Evolutionary conservation across 30 jellyfish, hydroid and myxozoan genomes (phyloP), one percentile per base, ranked within the genome.

Genomic region (Sanderia malayensis): DNA sequence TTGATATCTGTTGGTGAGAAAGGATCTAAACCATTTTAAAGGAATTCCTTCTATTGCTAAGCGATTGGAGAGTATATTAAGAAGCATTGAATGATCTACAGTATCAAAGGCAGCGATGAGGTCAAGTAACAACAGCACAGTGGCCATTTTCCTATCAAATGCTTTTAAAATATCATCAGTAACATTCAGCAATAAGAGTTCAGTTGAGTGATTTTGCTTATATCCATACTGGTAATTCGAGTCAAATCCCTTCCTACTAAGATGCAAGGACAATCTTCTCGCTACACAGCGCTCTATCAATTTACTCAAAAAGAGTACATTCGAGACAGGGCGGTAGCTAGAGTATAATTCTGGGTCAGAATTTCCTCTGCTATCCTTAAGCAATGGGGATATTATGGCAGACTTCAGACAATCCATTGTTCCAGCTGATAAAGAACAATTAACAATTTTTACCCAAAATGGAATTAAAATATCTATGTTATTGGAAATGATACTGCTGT

Each of bases 201-300:
- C 81, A 46, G 31, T 24, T 70, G 55, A 3, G 23, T 60, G 73
- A 53, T 33, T 33, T 34, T 68, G 81, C 23, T 68, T 44, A 29
- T 44, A 68, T 70, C 70, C 81, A 32, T 37, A 68, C 81, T 68
- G 81, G 23, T 33, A 21, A 34, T 70, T 70, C 81, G 34, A 70
- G 7, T 27, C 69, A 2, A 27, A 34, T 3, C 78, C 78, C 27
- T 65, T 65, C 17, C 69, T 65, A 69, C 27, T 65, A 70, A 32
- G 10, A 65, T 65, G 78, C 18, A 2, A 69, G 69, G 18, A 57
- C 13, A 22, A 7, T 53, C 23, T 57, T 57, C 23, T 53, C 49
- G 73, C 73, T 7, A 53, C 73, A 20, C 55, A 7, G 13, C 46
- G 13, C 49, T 60, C 73, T 3, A 60, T 60, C 13, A 60, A 7